Base-by-base conservation (phyloP, 1,140 invertebrate genomes). In the Ctenoplectra terminalis region DNA sequence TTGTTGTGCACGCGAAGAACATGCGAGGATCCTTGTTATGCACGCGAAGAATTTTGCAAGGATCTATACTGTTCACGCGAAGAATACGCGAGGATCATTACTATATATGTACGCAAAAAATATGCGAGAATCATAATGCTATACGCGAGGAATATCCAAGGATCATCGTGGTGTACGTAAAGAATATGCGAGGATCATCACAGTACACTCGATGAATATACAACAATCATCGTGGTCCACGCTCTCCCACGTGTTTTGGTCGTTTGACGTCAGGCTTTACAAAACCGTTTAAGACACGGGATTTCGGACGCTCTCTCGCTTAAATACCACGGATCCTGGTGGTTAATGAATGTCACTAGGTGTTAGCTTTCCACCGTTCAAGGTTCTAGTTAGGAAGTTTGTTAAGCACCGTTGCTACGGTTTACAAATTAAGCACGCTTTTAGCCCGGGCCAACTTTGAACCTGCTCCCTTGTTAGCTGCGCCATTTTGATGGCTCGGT, bases 311-410 rank as follows among this genome's bases (percentile, higher is more conserved):
- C n/a, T 9, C n/a, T 61, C 72, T 48, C 6, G 29, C 34, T 56
- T 52, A 64, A 64, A 64, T 46, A 26, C 58, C 31, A 7, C 9
- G 60, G 40, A 54, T 46, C 40, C 31, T 37, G 26, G 48, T 46
- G 40, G 60, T 60, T 78, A 60, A 70, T 66, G 64, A 58, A 43
- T 43, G 29, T 20, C 64, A 7, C 29, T 70, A 34, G 75, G 64
- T 78, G 52, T 78, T n/a, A 43, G 50, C 46, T 46, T 67, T 48
- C 63, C 26, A 26, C 23, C 43, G 29, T 63, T 52, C 75, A 46
- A 70, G 29, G 11, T 31, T 70, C 52, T 26, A 60, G 64, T 70
- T 78, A 48, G 52, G 52, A 54, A 78, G 52, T 78, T 78, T 43
- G 74, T 67, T 77, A 56, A 78, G 37, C 63, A 8, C 1, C 20